Evolutionary conservation across 2,797 vertebrate genomes (phyloP).

Genomic region (Hirundo rustica): DNA sequence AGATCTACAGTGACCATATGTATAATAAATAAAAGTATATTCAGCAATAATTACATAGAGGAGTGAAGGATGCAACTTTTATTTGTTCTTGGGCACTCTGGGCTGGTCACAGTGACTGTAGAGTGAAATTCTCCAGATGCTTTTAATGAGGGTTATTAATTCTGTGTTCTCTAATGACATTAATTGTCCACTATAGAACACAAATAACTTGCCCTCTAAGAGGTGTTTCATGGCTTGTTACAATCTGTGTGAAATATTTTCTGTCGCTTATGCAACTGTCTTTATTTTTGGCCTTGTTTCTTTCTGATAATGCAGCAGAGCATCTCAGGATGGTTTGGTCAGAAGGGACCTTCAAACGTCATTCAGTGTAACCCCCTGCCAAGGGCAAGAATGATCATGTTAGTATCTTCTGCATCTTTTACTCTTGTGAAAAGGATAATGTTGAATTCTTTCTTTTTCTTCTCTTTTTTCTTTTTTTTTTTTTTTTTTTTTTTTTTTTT

Average conservation of each 20-base stretch:
- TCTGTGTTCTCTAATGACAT: constrained; percentile 47
- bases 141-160: constrained; percentile 70
- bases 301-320: background rate
- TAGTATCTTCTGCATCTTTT: background rate
- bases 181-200: constrained; percentile 42
- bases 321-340: background rate
- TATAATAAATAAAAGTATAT: background rate
- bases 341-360: background rate
- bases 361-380: background rate
- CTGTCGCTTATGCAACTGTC: background rate
- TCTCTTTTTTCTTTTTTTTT: no score
- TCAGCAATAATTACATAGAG: background rate
- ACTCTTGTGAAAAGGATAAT: background rate
- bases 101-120: background rate
- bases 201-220: constrained; percentile 30
- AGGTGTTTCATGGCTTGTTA: background rate
- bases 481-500: background rate
- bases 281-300: background rate
- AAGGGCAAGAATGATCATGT: background rate
- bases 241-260: constrained; percentile 3
- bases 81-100: constrained; percentile 1
- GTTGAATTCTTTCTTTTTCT: background rate
- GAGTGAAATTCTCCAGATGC: constrained; percentile 56
- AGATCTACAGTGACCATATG: background rate
- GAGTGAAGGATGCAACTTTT: constrained; percentile 38